These are phyloP conservation scores for Remorina albescens DNA, from an alignment of 2,797 vertebrate species.

Conservation along the genomic window DNA sequence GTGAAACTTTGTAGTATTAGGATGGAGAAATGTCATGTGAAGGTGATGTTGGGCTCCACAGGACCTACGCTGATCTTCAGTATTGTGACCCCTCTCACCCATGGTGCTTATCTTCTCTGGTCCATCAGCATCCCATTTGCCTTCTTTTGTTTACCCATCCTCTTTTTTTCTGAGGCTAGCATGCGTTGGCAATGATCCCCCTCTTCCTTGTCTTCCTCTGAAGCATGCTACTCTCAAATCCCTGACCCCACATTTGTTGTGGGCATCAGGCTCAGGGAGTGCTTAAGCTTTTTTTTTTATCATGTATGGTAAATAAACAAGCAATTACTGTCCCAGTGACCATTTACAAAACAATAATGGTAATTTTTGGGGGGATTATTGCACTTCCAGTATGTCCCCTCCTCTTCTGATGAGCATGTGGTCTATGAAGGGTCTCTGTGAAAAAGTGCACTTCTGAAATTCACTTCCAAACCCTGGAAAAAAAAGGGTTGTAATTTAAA, in stretches of 20 bases:
- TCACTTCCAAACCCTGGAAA: neutral
- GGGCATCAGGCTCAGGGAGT: constrained; percentile 39
- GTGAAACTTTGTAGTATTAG: neutral
- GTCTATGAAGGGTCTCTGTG: constrained; percentile 28
- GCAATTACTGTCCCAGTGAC: constrained; percentile 57
- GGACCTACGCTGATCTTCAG: neutral
- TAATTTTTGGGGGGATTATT: constrained; percentile 19
- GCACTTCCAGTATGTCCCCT: constrained; percentile 6
- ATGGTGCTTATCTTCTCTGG: constrained; percentile 34
- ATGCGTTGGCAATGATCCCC: constrained; percentile 69
- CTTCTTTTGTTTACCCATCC: constrained; percentile 68
- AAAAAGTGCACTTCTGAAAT: constrained; percentile 31
- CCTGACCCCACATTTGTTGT: constrained; percentile 65
- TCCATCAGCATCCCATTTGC: constrained; percentile 55
- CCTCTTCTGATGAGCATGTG: constrained; percentile 17
- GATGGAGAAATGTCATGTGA: neutral
- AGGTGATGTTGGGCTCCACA: neutral
- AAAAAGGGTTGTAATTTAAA: constrained; percentile 68
- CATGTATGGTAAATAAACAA: constrained; percentile 72
- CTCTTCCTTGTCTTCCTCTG: neutral
- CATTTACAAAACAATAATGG: constrained; percentile 52
- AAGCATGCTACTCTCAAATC: constrained; percentile 57
- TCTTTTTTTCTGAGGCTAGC: constrained; percentile 43
- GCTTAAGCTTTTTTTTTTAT: constrained; percentile 52
- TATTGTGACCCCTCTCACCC: neutral